These are phyloP conservation scores for Halictus ligatus DNA, from an alignment of 2,888 invertebrate genomes.

Conservation along the genomic window DNA sequence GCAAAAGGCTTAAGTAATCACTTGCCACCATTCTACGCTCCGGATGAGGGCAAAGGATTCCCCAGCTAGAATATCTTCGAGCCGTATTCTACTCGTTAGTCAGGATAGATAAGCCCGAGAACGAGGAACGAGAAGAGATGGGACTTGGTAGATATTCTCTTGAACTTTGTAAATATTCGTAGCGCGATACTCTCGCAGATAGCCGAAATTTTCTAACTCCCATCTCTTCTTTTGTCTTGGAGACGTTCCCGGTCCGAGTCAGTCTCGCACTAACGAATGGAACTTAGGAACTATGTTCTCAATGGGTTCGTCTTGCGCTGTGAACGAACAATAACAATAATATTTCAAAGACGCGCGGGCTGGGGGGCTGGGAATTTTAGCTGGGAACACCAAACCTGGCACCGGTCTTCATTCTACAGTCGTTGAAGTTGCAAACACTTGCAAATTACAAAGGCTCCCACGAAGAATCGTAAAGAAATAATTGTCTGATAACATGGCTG, in stretches of 20 bases:
- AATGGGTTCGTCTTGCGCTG: not conserved
- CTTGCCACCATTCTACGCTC: not conserved
- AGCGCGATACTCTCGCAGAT: not conserved
- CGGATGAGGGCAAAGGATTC: not conserved
- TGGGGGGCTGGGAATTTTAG: not conserved
- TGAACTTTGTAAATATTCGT: conserved; percentile 3
- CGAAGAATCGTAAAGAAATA: too few species aligned
- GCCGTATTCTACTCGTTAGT: not conserved
- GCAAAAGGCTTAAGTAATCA: not conserved
- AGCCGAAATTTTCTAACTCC: conserved; percentile 9
- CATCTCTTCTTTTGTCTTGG: not conserved
- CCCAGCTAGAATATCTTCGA: not conserved
- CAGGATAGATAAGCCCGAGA: not conserved
- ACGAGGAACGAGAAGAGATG: not conserved
- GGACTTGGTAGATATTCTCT: not conserved
- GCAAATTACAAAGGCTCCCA: not conserved
- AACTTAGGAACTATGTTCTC: not conserved
- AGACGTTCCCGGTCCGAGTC: not conserved
- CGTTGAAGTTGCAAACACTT: not conserved
- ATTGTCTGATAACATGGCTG: too few species aligned
- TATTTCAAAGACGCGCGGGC: not conserved
- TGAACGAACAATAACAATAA: not conserved
- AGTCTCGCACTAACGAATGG: not conserved
- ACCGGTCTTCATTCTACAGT: not conserved
- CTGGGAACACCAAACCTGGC: not conserved